phyloP scores from a whole-genome alignment of 2,797 vertebrate species.

The Tragopan temminckii region DNA sequence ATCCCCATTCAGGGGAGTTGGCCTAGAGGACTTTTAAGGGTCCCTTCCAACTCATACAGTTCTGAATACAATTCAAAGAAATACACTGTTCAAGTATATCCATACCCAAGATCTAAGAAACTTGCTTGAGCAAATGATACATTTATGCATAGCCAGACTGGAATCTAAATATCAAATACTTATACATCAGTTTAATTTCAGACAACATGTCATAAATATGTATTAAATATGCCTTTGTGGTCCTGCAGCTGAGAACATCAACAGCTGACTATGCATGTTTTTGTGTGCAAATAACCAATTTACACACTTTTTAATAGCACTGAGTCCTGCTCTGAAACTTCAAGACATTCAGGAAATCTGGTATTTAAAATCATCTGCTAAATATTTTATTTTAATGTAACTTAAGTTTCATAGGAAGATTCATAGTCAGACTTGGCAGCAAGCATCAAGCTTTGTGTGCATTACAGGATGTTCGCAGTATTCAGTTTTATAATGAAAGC shows the following conservation, averaged over 20 bases:
- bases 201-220: not conserved
- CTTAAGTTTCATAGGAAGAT: not conserved
- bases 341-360: not conserved
- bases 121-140: accelerated
- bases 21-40: no score
- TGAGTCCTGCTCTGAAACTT: not conserved
- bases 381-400: conserved; percentile 34
- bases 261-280: not conserved
- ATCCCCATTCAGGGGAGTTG: no score
- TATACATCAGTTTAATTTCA: not conserved
- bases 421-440: conserved; percentile 7
- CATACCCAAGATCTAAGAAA: not conserved
- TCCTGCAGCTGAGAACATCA: not conserved
- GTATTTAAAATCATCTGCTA: not conserved
- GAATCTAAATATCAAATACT: not conserved
- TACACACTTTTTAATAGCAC: not conserved
- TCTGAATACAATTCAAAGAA: not conserved
- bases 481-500: conserved; percentile 26
- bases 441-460: not conserved
- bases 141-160: not conserved
- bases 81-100: not conserved
- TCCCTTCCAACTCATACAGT: no score
- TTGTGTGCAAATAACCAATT: not conserved
- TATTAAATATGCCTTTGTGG: not conserved
- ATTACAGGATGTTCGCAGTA: conserved; percentile 18